Evolutionary conservation across 2,888 invertebrate species (phyloP).

Genomic region (Dichetophora obliterata): DNA sequence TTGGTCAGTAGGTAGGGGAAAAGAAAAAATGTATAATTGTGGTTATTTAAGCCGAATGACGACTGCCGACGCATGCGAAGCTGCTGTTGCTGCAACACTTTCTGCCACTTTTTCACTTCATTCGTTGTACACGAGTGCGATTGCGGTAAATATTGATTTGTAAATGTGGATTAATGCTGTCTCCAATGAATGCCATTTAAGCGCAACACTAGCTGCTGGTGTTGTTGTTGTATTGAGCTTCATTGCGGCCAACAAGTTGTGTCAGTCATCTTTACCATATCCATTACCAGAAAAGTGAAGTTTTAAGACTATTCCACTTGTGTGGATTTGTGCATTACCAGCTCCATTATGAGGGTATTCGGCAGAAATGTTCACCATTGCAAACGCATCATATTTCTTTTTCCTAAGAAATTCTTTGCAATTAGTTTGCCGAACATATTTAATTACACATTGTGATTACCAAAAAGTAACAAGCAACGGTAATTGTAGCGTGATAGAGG

Average conservation of each 20-base stretch:
- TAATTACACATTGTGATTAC: no score
- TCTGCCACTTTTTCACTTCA: constrained; percentile 17
- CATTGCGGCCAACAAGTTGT: neutral
- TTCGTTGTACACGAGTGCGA: neutral
- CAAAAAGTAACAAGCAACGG: no score
- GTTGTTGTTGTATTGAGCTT: neutral
- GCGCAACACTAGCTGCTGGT: neutral
- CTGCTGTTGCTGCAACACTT: constrained; percentile 9
- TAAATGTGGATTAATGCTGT: constrained; percentile 27
- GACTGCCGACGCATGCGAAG: neutral
- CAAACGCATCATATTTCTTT: no score
- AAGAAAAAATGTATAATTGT: neutral
- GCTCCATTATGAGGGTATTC: no score
- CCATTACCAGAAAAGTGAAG: neutral
- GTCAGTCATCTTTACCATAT: neutral
- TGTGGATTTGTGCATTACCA: no score
- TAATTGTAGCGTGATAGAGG: no score
- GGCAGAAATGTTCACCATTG: no score
- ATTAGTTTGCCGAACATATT: no score
- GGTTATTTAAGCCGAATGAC: neutral
- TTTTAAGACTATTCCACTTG: neutral
- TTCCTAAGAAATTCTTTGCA: neutral
- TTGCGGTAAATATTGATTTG: constrained; percentile 30
- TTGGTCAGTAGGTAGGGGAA: neutral
- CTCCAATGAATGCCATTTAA: neutral